Percentiles rank a stretch among this genome's conserved stretches.
Conservation (phyloP, 2,888 invertebrate species). For the Lithophane semibrunnea region DNA sequence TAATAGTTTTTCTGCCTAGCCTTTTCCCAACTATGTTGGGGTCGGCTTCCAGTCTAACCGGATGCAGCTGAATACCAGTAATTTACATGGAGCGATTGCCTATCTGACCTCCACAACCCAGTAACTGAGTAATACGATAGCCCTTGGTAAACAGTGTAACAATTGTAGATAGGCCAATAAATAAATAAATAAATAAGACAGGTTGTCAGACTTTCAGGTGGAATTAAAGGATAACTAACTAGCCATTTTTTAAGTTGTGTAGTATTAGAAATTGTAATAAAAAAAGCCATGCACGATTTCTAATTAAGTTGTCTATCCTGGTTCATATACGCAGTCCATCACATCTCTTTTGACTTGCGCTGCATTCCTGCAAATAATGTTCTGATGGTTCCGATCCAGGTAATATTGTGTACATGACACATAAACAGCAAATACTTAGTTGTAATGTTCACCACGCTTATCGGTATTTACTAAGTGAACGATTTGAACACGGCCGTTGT, state of each 20-base stretch:
- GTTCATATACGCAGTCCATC: not conserved
- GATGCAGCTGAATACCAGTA: no score
- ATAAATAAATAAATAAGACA: no score
- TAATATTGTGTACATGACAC: conserved; percentile 18
- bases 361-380: not conserved
- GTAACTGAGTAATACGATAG: no score
- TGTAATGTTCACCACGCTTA: conserved; percentile 43
- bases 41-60: no score
- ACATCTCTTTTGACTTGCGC: not conserved
- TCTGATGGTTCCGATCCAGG: not conserved
- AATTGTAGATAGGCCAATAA: no score
- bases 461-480: conserved; percentile 52
- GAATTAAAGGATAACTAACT: not conserved
- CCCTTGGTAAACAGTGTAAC: no score
- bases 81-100: no score
- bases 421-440: conserved; percentile 37
- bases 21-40: no score
- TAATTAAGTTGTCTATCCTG: no score
- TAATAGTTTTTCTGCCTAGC: not conserved
- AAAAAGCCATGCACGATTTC: not conserved
- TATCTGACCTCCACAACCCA: no score
- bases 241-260: no score
- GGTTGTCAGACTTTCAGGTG: no score
- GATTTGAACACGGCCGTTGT: conserved; percentile 56
- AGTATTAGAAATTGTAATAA: not conserved